Base-by-base conservation (phyloP, 92 coral and sea anemone species). In the Zoanthus sansibaricus region DNA sequence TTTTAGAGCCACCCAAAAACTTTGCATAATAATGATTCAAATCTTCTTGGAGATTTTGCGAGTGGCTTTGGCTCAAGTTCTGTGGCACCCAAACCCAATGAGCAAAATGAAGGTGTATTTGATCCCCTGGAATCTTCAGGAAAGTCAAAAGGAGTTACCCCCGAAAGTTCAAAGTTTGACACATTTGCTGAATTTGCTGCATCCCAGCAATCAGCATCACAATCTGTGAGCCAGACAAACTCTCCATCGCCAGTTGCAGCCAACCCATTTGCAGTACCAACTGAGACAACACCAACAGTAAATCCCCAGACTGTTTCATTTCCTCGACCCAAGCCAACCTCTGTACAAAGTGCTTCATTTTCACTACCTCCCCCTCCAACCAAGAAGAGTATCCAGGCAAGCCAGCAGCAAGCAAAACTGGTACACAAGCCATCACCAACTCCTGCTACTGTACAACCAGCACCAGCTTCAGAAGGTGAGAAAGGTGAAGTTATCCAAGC, bases 321-420 rank as follows among this genome's bases (percentile, higher is more conserved):
- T 71, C 82, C 92, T 11, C 88, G 88, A 69, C 92, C 79, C n/a
- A 83, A 84, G 44, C 58, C 88, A 7, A 46, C 74, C 17, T 13
- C 88, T 32, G 17, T 74, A n/a, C 58, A 88, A 32, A 89, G 85
- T 7, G 78, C 88, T 18, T 82, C 94, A 0, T 90, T 80, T 20
- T 70, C 44, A 1, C 85, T 96, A 7, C 98, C 98, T n/a, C 98
- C 98, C 18, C 98, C 98, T 30, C 98, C 98, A 12, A 91, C 98
- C 30, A 96, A 96, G 78, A 93, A 96, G 86, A 96, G 98, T 20
- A 89, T 96, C 20, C 95, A 96, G 87, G 98, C 96, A 64, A 93
- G 93, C 59, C 92, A 95, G 52, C 86, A 86, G 55, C 87, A 80
- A 67, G 92, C 94, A 68, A 86, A 79, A 20, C 48, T 71, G 25